Base-by-base conservation (phyloP, 2,888 invertebrate species). In the Cantharis flavilabris region DNA sequence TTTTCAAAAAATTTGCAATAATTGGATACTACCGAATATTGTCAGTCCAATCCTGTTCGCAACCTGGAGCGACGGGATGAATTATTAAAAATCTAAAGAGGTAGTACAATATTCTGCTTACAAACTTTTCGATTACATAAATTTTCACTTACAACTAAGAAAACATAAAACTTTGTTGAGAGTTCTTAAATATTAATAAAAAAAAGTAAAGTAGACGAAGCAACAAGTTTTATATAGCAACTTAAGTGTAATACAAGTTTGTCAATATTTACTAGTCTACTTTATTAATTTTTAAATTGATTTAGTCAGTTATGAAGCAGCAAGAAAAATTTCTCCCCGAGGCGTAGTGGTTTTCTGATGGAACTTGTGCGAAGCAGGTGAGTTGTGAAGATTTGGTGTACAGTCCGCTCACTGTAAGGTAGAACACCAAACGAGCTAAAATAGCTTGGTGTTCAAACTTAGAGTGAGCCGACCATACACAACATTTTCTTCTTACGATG, bases 401-500 rank as follows among this genome's bases (percentile, higher is more conserved):
- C 88, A 90, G 91, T 91, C 93, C 91, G 90, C 92, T 95, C 96
- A 96, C 96, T 96, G 96, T 96, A 96, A 96, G 96, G 96, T 96
- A 95, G 96, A 96, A 96, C 96, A 96, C 96, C 96, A 96, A 96
- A 94, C 96, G 91, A 87, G 90, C 90, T 88, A 88, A 88, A 88
- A 91, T 92, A 93, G 96, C 95, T 95, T 96, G 95, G 94, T 93
- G 95, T 94, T 94, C 94, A 93, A 94, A 94, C 95, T 96, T 96
- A 96, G 94, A 96, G 96, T 95, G 94, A 91, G 89, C 91, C 91
- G 92, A 90, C 90, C 88, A 88, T 87, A 88, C 88, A 88, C 88
- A 88, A 83, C 28, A 69, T 73, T 65, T 74, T 63, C 62, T 9
- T 62, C 14, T 3, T n/a, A 9, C 26, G 69, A 13, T 63, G 62